A percentile compares a stretch with the other conserved stretches of the same genome.
phyloP scores from a whole-genome alignment of 2,888 invertebrate genomes.

The Macrosoma leucophasiata region DNA sequence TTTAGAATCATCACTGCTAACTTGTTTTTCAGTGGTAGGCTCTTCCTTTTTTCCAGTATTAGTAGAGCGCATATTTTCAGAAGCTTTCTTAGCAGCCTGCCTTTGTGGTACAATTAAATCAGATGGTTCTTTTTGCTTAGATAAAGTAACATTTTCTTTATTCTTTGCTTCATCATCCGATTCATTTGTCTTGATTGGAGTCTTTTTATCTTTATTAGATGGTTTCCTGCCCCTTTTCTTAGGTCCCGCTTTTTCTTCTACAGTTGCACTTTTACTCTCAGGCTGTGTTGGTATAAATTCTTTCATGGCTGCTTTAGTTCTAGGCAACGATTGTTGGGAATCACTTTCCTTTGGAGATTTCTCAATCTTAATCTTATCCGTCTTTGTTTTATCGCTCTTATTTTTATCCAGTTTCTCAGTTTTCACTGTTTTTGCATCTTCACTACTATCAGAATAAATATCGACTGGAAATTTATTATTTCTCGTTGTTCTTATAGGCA shows the following conservation, averaged over 20 bases:
- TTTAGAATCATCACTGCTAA: constrained; percentile 50
- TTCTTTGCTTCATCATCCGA: constrained; percentile 66
- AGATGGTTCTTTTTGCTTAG: constrained; percentile 78
- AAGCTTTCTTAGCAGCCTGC: constrained; percentile 93
- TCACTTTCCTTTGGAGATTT: constrained; percentile 80
- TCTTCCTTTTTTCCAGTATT: constrained; percentile 69
- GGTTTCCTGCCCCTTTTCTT: constrained; percentile 65
- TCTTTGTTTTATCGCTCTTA: constrained; percentile 54
- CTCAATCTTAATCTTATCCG: constrained; percentile 76
- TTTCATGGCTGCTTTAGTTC: constrained; percentile 91
- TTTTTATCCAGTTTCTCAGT: constrained; percentile 70
- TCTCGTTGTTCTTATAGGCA: constrained; percentile 77
- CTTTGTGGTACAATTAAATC: constrained; percentile 92
- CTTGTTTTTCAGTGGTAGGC: constrained; percentile 41
- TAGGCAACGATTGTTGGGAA: constrained; percentile 80
- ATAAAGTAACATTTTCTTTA: constrained; percentile 64
- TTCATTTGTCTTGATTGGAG: constrained; percentile 37
- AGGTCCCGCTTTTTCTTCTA: constrained; percentile 50
- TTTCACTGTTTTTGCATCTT: constrained; percentile 50
- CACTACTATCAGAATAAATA: constrained; percentile 90
- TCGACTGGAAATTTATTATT: constrained; percentile 79
- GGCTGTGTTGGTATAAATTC: constrained; percentile 80
- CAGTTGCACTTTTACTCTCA: constrained; percentile 42
- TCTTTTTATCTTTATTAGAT: constrained; percentile 61
- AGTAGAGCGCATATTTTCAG: constrained; percentile 87